Conservation (phyloP, 2,113 vertebrate genomes). For the Pardalotus punctatus region DNA sequence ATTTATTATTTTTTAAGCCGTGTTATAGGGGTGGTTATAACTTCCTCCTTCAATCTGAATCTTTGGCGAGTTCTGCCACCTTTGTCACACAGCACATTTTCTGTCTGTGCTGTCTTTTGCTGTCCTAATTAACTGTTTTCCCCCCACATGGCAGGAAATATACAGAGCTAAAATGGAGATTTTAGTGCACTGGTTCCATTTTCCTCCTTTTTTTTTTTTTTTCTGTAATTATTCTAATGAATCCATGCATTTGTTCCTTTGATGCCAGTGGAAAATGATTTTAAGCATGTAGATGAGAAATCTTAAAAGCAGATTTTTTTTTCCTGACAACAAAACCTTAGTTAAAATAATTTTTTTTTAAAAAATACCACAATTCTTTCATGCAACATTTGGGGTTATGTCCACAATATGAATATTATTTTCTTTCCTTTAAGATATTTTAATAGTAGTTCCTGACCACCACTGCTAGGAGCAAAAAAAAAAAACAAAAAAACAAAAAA, state of each 20-base stretch:
- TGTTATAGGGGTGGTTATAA: neutral
- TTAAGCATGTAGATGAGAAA: conserved; percentile 55
- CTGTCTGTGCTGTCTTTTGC: conserved; percentile 17
- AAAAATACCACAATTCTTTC: neutral
- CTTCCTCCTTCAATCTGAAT: neutral
- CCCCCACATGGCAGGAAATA: conserved; percentile 3
- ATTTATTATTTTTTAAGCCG: neutral
- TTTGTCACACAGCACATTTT: conserved; percentile 50
- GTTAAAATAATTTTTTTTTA: neutral
- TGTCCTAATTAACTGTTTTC: conserved; percentile 64
- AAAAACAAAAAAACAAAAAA: neutral
- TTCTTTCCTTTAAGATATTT: conserved; percentile 6
- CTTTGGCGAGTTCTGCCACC: conserved; percentile 37
- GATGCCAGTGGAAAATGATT: conserved; percentile 40
- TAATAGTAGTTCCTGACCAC: neutral
- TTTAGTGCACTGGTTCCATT: neutral
- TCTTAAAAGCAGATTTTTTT: conserved; percentile 33
- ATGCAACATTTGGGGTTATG: neutral
- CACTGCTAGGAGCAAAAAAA: neutral
- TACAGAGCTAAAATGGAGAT: conserved; percentile 32
- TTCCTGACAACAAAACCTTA: conserved; percentile 4
- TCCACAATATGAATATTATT: conserved; percentile 5
- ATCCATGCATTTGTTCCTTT: conserved; percentile 34
- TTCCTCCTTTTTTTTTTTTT: neutral
- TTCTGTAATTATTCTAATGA: conserved; percentile 47